These are phyloP conservation scores for Euplagia quadripunctaria DNA, from an alignment of 2,888 invertebrate genomes.

Conservation along the genomic window DNA sequence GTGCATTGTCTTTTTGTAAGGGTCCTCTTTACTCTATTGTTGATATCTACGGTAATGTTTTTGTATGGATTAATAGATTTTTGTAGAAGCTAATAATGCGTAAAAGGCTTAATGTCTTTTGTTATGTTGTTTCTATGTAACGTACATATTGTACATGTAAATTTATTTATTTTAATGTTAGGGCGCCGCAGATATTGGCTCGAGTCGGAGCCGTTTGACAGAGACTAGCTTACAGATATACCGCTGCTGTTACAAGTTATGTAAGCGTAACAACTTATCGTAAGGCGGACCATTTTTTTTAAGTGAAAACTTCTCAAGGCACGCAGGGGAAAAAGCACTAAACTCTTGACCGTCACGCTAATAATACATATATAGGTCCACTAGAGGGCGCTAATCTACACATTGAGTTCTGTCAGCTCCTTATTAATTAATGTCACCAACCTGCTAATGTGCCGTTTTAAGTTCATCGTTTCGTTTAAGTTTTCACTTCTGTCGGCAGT, in stretches of 20 bases:
- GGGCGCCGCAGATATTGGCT: not conserved
- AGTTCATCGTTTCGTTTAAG: too few relatives aligned
- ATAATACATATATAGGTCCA: too few relatives aligned
- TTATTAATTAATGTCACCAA: too few relatives aligned
- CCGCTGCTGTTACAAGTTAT: not conserved
- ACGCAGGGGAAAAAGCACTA: too few relatives aligned
- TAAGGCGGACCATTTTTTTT: not conserved
- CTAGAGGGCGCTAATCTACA: too few relatives aligned
- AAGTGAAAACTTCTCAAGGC: too few relatives aligned
- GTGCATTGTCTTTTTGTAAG: slow-evolving; percentile 54
- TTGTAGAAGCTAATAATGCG: slow-evolving; percentile 14
- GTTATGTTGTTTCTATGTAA: not conserved
- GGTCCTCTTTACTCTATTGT: slow-evolving; percentile 39
- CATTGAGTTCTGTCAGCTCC: too few relatives aligned
- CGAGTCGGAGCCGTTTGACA: not conserved
- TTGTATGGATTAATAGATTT: slow-evolving; percentile 29
- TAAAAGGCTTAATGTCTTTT: not conserved
- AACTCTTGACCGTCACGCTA: too few relatives aligned
- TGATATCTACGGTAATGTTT: slow-evolving; percentile 45
- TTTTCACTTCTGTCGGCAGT: too few relatives aligned
- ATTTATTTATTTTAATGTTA: not conserved
- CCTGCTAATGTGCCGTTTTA: too few relatives aligned
- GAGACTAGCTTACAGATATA: not conserved
- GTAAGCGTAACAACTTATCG: slow-evolving; percentile 1
- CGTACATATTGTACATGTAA: not conserved